Base-by-base conservation (phyloP, 1,140 invertebrate species). In the Pseudomyrmex flavicornis region DNA sequence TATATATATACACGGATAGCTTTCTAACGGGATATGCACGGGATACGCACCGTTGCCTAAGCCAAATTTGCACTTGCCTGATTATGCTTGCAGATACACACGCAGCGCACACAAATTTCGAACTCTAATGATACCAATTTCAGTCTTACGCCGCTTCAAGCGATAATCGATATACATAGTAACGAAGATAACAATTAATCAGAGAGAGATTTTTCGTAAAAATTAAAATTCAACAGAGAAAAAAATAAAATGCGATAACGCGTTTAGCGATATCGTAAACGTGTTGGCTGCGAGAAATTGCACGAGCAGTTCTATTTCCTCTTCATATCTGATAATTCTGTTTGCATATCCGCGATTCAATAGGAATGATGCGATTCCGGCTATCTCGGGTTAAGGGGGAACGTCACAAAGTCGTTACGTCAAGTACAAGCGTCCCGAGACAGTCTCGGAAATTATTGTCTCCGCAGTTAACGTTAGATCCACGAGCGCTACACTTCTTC, bases 401-500 rank as follows among this genome's bases (percentile, higher is more conserved):
- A 15, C 44, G 35, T 70, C 65, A 79, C 63, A 12, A 79, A 79
- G 44, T 79, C 26, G 50, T 68, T 77, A 77, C n/a, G 74, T 66
- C 75, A 70, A 69, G 7, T 22, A 48, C 76, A 70, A 79, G 35
- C 13, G 48, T 10, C 9, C 56, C 75, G 52, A 22, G 62, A 69
- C 63, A 48, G 63, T 13, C 52, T 56, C 63, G 50, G 65, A 69
- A 79, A 79, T 79, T 79, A 79, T 48, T 79, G 63, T 79, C 63
- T 26, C 17, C 35, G 26, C 48, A 12, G 5, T 77, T 35, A 68
- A 77, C 8, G 52, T 79, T 52, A 35, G 35, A 58, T 58, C 9
- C 20, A 5, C 5, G 35, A 69, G 48, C 13, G 63, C 52, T 56
- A 17, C 20, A 69, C 35, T 79, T 79, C 52, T 79, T 79, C 26